Percentiles rank a stretch among this genome's conserved stretches.
Evolutionary conservation across 2,888 invertebrate genomes (phyloP).

Genomic region (Blomia tropicalis): DNA sequence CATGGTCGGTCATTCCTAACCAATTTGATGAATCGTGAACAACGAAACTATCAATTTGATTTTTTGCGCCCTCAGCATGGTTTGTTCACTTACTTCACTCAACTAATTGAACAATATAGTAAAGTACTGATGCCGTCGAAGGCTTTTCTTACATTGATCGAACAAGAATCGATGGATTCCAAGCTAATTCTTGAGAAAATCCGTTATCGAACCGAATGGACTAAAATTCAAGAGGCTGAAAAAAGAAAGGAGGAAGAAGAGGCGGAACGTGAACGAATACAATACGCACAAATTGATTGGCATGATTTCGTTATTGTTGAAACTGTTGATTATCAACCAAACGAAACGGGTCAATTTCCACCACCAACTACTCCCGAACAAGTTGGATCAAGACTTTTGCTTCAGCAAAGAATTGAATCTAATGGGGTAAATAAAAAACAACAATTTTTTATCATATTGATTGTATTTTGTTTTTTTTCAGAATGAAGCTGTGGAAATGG

Average conservation of each 20-base stretch:
- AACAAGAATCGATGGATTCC: constrained; percentile 52
- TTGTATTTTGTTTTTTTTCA: constrained; percentile 13
- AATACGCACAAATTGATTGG: constrained; percentile 96
- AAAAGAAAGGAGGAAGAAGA: constrained; percentile 85
- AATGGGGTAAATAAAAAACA: constrained; percentile 26
- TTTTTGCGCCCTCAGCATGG: constrained; percentile 96
- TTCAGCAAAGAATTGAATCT: constrained; percentile 46
- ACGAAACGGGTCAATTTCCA: constrained; percentile 81
- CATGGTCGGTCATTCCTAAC: constrained; percentile 96
- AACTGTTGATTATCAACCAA: constrained; percentile 94
- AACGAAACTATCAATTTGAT: constrained; percentile 95
- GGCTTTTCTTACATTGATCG: constrained; percentile 58
- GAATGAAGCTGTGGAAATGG: constrained; percentile 67
- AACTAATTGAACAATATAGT: constrained; percentile 92
- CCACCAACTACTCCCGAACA: constrained; percentile 93
- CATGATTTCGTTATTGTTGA: constrained; percentile 99
- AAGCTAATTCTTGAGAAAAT: constrained; percentile 61
- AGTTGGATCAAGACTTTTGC: constrained; percentile 81
- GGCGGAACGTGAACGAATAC: constrained; percentile 69
- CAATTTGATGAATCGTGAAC: constrained; percentile 93
- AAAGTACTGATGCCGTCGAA: constrained; percentile 89
- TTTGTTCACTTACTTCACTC: constrained; percentile 92
- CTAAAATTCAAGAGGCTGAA: constrained; percentile 80
- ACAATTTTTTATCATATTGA: not conserved
- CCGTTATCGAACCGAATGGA: constrained; percentile 88